Percentiles rank a stretch among this genome's conserved stretches.
These are phyloP conservation scores for Protomyctophum bolini DNA, from an alignment of 2,113 vertebrate genomes.

Conservation along the genomic window DNA sequence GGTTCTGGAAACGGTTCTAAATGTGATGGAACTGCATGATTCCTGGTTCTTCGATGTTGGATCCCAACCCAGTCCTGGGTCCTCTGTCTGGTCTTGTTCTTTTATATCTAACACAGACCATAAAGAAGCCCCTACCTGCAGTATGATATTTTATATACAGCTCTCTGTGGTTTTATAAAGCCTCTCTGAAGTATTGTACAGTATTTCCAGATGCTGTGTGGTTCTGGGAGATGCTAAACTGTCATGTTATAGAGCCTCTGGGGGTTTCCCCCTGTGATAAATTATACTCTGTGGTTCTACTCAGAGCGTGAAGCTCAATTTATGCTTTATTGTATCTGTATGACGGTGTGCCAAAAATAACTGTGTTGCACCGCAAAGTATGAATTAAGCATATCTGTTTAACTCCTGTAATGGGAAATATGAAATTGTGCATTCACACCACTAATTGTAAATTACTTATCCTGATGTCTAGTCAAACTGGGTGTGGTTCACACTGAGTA, in stretches of 20 bases:
- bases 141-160: constrained; percentile 48
- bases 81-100: constrained; percentile 35
- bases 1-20: no score
- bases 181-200: constrained; percentile 34
- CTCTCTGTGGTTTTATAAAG: constrained; percentile 39
- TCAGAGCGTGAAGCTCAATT: neutral
- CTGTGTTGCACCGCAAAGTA: no score
- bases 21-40: no score
- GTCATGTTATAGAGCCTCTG: constrained; percentile 54
- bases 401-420: no score
- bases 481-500: no score
- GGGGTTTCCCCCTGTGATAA: constrained; percentile 37
- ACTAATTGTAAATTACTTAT: no score
- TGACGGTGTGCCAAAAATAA: no score
- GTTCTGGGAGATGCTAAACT: constrained; percentile 56
- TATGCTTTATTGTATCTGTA: no score
- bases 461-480: no score
- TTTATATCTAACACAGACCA: constrained; percentile 38
- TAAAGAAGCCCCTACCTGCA: constrained; percentile 7
- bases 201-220: constrained; percentile 58
- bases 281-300: constrained; percentile 12
- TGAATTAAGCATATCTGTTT: no score
- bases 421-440: no score
- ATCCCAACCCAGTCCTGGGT: neutral
- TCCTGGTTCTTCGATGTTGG: no score